A percentile compares a stretch with the other conserved stretches of the same genome.
These are phyloP conservation scores for Macrosiphum euphorbiae DNA, from an alignment of 2,888 invertebrate genomes.

Conservation along the genomic window DNA sequence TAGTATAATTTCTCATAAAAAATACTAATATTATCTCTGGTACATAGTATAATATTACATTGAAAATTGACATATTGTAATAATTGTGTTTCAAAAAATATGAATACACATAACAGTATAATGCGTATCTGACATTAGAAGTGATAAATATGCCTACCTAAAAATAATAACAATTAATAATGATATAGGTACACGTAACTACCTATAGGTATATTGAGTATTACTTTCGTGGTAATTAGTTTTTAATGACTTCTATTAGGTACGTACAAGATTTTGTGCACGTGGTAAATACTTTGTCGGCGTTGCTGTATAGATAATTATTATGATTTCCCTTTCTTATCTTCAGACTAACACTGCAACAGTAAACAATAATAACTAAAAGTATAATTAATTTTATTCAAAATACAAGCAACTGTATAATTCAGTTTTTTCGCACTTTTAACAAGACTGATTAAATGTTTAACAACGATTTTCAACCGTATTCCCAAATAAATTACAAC, in stretches of 20 bases:
- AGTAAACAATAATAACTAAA: slow-evolving; percentile 24
- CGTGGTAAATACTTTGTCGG: slow-evolving; percentile 14
- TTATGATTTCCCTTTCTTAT: slow-evolving; percentile 3
- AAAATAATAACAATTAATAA: background rate
- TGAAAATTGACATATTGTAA: background rate
- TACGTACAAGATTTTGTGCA: background rate
- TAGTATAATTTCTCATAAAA: background rate
- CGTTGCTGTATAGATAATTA: background rate
- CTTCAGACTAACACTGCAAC: background rate
- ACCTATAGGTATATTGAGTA: background rate
- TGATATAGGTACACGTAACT: background rate
- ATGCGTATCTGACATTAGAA: background rate
- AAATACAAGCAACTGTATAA: slow-evolving; percentile 17
- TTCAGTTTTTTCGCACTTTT: slow-evolving; percentile 18
- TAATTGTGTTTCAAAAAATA: background rate
- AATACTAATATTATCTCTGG: background rate
- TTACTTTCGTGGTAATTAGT: slow-evolving; percentile 33
- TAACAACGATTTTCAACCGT: slow-evolving; percentile 42
- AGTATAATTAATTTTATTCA: slow-evolving; percentile 45
- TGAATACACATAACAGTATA: background rate
- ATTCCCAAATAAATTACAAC: slow-evolving; percentile 33
- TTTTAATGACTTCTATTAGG: slow-evolving; percentile 37
- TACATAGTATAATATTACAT: background rate
- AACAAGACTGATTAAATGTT: slow-evolving; percentile 43
- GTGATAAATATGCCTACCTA: background rate